Base-by-base conservation (phyloP, 2,888 invertebrate species). In the Alitta virens region DNA sequence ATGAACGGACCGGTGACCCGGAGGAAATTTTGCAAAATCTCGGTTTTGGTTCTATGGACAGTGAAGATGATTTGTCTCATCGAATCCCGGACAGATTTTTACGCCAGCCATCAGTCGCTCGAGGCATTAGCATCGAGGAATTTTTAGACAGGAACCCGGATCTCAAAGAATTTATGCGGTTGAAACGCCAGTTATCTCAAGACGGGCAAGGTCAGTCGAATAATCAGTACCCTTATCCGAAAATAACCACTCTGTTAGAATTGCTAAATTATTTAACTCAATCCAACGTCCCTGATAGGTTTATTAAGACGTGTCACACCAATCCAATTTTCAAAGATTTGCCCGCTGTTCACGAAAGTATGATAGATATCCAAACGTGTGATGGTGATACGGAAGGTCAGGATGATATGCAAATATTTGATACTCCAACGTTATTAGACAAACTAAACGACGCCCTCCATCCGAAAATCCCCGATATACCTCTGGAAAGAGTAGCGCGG, bases 1-100 rank as follows among this genome's bases (percentile, higher is more conserved):
- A 92, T 72, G 87, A 91, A 21, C 86, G 94, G 43, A 89, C 88
- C 75, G 90, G 91, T 24, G 93, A 95, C 84, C 94, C 94, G 0
- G 94, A 94, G 79, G 91, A 91, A 60, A 89, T 95, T 60, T 85
- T 95, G 27, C 83, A 91, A 56, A 91, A 89, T 68, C 76, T 84
- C 7, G 84, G 84, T 1, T 84, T 84, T 69, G 83, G 81, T 16
- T 70, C 66, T 42, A 60, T 67, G 2, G 56, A 63, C 23, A 65
- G 69, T 14, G 62, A 71, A 5, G 71, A 71, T 61, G 76, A 71
- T 51, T 68, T 75, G 3, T 63, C 73, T 2, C 64, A 71, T 7
- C 87, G 92, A 71, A 92, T 95, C 81, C 94, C 94, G 2, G 88
- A 86, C 69, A 82, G 89, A 62, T 94, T 94, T 80, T 85, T 94